These are phyloP conservation scores for Momotus momota DNA, from an alignment of 2,797 vertebrate genomes.

Conservation along the genomic window DNA sequence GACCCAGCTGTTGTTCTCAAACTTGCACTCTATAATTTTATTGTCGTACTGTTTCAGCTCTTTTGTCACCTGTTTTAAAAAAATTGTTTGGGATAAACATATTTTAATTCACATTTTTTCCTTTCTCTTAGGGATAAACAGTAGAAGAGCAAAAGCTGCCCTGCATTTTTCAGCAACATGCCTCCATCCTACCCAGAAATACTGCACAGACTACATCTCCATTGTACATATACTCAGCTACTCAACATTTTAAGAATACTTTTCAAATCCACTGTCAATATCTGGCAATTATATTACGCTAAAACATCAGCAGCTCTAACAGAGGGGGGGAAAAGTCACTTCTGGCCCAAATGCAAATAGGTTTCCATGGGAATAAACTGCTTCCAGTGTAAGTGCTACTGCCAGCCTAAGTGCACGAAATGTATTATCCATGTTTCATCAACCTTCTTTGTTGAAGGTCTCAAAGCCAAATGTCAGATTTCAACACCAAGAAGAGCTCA, in stretches of 20 bases:
- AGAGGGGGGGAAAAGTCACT: slow-evolving; percentile 46
- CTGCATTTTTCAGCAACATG: slow-evolving; percentile 8
- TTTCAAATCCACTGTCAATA: slow-evolving; percentile 69
- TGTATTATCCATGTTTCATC: slow-evolving; percentile 40
- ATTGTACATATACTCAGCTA: slow-evolving; percentile 47
- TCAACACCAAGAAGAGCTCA: slow-evolving; percentile 20
- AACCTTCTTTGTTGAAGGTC: slow-evolving; percentile 52
- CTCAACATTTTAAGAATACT: slow-evolving; percentile 51
- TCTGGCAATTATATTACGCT: slow-evolving; percentile 73
- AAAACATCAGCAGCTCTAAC: slow-evolving; percentile 54
- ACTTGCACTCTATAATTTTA: slow-evolving; percentile 99
- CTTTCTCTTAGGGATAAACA: slow-evolving; percentile 36
- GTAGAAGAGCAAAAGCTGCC: slow-evolving; percentile 40
- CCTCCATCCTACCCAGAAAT: slow-evolving; percentile 46
- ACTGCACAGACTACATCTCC: neutral
- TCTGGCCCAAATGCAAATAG: slow-evolving; percentile 74
- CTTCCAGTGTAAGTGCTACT: slow-evolving; percentile 56
- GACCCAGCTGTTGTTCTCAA: slow-evolving; percentile 95
- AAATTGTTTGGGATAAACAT: slow-evolving; percentile 52
- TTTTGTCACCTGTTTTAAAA: slow-evolving; percentile 88
- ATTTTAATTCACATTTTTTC: slow-evolving; percentile 13
- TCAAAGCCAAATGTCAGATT: slow-evolving; percentile 38
- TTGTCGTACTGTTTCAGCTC: slow-evolving; percentile 96
- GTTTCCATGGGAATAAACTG: slow-evolving; percentile 75
- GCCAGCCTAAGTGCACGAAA: slow-evolving; percentile 53